These are phyloP conservation scores for Opisthocomus hoazin DNA, from an alignment of 2,113 vertebrate species.

Conservation along the genomic window DNA sequence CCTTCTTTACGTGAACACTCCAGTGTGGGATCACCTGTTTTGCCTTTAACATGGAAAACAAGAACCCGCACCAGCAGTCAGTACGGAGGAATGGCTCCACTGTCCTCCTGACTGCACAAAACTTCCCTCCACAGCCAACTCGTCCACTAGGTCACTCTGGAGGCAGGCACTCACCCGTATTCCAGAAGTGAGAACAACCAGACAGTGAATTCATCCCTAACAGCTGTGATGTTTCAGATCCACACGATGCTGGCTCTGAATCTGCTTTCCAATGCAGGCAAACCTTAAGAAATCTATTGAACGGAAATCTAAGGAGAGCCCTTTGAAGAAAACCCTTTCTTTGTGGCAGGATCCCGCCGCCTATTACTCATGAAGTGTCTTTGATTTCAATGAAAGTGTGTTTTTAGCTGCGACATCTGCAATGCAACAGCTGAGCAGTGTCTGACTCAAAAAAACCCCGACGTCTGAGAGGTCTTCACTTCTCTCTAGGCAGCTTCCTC, in stretches of 20 bases:
- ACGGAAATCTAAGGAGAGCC: background rate
- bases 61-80: background rate
- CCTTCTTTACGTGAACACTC: background rate
- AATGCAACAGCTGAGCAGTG: constrained; percentile 24
- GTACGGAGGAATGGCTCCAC: background rate
- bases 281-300: constrained; percentile 4
- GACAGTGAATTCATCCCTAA: background rate
- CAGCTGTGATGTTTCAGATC: background rate
- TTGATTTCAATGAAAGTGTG: background rate
- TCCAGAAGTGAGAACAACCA: background rate
- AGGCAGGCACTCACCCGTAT: background rate
- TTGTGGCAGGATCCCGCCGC: background rate
- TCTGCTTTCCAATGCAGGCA: background rate
- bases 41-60: background rate
- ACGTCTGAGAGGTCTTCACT: background rate
- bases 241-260: background rate
- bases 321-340: constrained; percentile 13
- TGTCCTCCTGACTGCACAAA: background rate
- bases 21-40: background rate
- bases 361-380: background rate
- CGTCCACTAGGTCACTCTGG: background rate
- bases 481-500: constrained; percentile 23
- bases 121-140: background rate
- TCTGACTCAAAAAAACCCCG: background rate
- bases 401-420: constrained; percentile 20